Base-by-base conservation (phyloP, 2,113 vertebrate species). In the Spea multiplicata region DNA sequence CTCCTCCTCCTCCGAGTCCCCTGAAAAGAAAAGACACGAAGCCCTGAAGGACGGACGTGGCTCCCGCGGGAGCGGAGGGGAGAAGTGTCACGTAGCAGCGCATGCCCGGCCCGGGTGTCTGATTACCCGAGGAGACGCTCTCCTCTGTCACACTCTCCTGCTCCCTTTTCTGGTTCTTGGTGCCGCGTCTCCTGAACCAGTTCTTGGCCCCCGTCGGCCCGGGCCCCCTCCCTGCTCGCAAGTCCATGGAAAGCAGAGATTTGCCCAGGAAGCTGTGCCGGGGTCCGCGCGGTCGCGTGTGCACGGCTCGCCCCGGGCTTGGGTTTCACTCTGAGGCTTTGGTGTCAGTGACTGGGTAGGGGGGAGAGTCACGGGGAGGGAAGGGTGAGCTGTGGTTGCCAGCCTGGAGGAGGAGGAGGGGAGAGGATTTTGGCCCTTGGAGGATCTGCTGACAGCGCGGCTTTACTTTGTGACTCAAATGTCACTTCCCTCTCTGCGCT, bases 1-100 rank as follows among this genome's bases (percentile, higher is more conserved):
- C 74, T 97, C 96, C 80, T 99, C 92, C 81, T 92, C 96, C 84
- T 98, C 96, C 0, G 88, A 91, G 71, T 96, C 95, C 73, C 96
- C 97, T 98, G 89, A 44, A 75, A 81, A 77, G 57, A 53, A 74
- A 69, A 57, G 44, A 71, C 0, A 50, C 12, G 48, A 5, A 2
- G 5, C 73, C 10, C 5, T 0, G n/a, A 0, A 10, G 48, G n/a
- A 5, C 4, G 16, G 44, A n/a, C 16, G 46, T 17, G 6, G 16
- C 4, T 5, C 44, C 0, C 4, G 53, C 0, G 12, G 66, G 1
- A 0, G 13, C 71, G 0, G 0, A 0, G 17, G 52, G 12, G 2
- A 6, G 74, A 30, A 30, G 30, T 30, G 30, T 30, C 30, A 30
- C 30, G 30, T 2, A 30, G 30, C 30, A 30, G 30, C 30, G 30